Conservation (phyloP, 2,113 vertebrate species). For the Albula glossodonta region DNA sequence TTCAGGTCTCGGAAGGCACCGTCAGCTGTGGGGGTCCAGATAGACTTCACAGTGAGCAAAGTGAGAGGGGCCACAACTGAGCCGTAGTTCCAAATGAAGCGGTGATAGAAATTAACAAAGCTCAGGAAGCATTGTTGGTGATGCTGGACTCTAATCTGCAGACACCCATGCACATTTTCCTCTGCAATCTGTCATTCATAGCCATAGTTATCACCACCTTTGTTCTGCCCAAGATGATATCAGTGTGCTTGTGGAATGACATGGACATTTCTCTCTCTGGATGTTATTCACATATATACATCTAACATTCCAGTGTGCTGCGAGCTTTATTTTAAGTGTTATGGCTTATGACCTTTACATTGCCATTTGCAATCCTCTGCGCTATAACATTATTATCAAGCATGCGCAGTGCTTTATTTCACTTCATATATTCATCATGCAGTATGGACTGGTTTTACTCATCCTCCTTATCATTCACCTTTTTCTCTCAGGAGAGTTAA, state of each 20-base stretch:
- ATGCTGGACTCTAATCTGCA: conserved; percentile 29
- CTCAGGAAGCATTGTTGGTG: background rate
- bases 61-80: too few relatives aligned
- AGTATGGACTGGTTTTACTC: background rate
- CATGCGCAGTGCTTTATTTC: background rate
- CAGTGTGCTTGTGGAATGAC: conserved; percentile 16
- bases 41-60: too few relatives aligned
- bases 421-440: too few relatives aligned
- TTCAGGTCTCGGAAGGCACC: too few relatives aligned
- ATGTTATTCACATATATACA: conserved; percentile 43
- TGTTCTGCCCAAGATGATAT: conserved; percentile 37
- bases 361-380: conserved; percentile 45
- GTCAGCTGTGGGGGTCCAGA: too few relatives aligned
- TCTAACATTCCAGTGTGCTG: conserved; percentile 25
- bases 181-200: conserved; percentile 38
- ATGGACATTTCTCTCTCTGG: conserved; percentile 30
- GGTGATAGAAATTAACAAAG: too few relatives aligned
- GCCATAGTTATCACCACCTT: conserved; percentile 38
- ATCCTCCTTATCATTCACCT: background rate
- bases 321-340: conserved; percentile 35
- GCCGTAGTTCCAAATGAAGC: too few relatives aligned
- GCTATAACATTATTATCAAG: conserved; percentile 32
- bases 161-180: conserved; percentile 48
- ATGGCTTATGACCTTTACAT: conserved; percentile 49
- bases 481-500: background rate